These are phyloP conservation scores for Holacanthella duospinosa DNA, from an alignment of 2,888 invertebrate species.

Conservation along the genomic window DNA sequence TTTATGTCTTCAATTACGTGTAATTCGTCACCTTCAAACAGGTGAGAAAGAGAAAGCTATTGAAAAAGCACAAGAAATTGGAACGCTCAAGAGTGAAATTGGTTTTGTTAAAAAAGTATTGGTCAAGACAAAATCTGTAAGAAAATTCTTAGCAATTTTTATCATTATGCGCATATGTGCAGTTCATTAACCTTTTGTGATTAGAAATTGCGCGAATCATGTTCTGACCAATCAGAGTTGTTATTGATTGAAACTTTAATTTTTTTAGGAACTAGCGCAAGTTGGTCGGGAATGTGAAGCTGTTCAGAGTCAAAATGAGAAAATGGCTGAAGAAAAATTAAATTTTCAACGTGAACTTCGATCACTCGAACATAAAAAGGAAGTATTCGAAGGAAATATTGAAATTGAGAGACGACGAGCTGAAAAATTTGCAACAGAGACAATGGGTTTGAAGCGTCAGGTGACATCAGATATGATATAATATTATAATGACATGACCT, in stretches of 20 bases:
- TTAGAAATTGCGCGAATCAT: too few species aligned
- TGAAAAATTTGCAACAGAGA: background rate
- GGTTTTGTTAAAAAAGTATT: background rate
- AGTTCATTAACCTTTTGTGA: too few species aligned
- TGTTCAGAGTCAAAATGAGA: background rate
- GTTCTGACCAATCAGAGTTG: too few species aligned
- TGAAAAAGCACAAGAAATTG: background rate
- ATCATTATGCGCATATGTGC: too few species aligned
- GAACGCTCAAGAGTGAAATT: background rate
- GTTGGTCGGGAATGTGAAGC: background rate
- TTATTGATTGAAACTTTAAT: background rate
- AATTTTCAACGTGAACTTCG: background rate
- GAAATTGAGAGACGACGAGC: background rate
- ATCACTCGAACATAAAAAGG: background rate
- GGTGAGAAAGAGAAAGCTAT: background rate
- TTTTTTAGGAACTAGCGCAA: background rate
- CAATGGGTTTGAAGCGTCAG: background rate
- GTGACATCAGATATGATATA: too few species aligned
- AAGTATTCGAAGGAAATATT: background rate
- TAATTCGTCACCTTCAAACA: background rate
- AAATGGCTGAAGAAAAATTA: background rate
- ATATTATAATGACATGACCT: too few species aligned
- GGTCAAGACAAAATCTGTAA: background rate
- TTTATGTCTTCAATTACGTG: background rate
- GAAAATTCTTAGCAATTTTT: too few species aligned